Conservation (phyloP, 1,140 invertebrate species). For the Daktulosphaira vitifoliae region DNA sequence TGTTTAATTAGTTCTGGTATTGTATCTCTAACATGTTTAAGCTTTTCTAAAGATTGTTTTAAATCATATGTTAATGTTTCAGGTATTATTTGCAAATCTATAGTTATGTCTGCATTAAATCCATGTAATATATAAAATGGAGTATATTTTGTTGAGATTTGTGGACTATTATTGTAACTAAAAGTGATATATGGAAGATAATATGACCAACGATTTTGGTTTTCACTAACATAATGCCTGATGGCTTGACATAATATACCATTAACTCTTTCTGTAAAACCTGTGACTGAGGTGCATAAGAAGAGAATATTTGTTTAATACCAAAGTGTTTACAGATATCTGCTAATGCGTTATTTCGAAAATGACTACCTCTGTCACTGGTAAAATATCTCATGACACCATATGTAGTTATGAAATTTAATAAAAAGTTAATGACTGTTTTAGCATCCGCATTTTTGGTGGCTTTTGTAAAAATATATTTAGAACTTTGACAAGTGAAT, state of each 20-base stretch:
- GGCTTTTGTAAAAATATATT: background rate
- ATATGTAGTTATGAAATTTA: background rate
- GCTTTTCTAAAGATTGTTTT: background rate
- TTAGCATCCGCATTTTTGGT: background rate
- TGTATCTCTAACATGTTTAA: background rate
- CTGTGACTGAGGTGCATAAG: slow-evolving; percentile 2
- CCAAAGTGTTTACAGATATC: background rate
- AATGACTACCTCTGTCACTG: slow-evolving; percentile 9
- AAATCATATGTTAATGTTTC: background rate
- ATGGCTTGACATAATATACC: background rate
- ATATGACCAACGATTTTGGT: background rate
- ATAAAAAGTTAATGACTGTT: background rate
- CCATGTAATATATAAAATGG: background rate
- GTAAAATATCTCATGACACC: background rate
- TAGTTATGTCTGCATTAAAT: background rate
- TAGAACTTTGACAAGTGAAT: background rate
- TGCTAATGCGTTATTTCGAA: background rate
- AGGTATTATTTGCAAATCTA: background rate
- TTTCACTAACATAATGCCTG: slow-evolving; percentile 14
- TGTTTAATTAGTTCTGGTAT: slow-evolving; percentile 1
- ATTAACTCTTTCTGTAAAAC: slow-evolving; percentile 4
- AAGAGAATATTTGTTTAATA: slow-evolving; percentile 1
- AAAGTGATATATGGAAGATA: slow-evolving; percentile 10
- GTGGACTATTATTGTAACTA: background rate
- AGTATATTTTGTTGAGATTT: background rate